Evolutionary conservation across 2,113 vertebrate species (phyloP), one percentile per base, ranked within the genome.

Genomic region (Hippocampus comes): DNA sequence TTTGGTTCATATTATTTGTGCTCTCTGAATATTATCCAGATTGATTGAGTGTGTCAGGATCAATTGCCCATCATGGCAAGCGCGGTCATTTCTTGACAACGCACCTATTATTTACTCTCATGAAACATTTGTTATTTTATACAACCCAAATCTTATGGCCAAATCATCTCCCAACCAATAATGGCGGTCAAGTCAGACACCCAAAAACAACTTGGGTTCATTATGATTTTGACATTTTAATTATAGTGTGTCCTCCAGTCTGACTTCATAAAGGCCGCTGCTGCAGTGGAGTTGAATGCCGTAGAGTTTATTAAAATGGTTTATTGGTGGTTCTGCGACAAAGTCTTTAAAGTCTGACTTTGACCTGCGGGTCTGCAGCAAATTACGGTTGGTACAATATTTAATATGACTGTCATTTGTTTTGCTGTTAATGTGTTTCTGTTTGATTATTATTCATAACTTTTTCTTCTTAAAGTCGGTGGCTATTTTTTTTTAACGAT

Each of bases 201-300:
- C 56, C 18, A 11, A 71, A 80, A 81, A 74, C 77, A 87, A 76
- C 61, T 70, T 73, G 34, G 73, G 68, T 75, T 81, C 78, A 81
- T 86, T 83, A 84, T 82, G 86, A 86, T 87, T 88, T 78, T 72
- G 75, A 78, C 75, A 72, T 78, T 83, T 85, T 82, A 84, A 89
- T 88, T 81, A 84, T 70, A 21, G 25, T 42, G 71, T 77, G 72
- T 87, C 79, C 70, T 81, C 73, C 59, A 81, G 80, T 78, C 71
- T 87, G 86, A 84, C 79, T 84, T 82, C 55, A 81, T 88, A 74
- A 87, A 87, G 59, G 64, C 60, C 70, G 64, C 63, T 43, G 61
- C 78, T 2, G 71, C 73, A 81, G 72, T 71, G n/a, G 55, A 80
- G 71, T 87, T 86, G 80, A 84, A 84, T 82, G 77, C 73, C 78